Evolutionary conservation across 1,140 invertebrate species (phyloP), one percentile per base, ranked within the genome.

Genomic region (Vollenhovia emeryi): DNA sequence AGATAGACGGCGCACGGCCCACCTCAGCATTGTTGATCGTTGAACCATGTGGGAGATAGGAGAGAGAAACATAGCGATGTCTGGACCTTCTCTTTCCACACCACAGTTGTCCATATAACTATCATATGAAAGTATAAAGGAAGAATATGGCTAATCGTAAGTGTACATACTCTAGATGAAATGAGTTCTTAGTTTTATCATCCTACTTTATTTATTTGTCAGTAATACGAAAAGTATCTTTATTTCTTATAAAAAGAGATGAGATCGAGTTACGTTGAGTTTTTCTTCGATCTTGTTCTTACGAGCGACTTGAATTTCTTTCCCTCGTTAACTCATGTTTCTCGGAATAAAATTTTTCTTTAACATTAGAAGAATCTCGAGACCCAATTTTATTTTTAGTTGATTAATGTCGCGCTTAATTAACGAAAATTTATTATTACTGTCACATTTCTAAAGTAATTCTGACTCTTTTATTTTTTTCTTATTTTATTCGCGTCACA

Each of bases 41-140:
- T 73, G 50, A 73, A 73, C 36, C 50, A 18, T 71, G 50, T 45
- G 50, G 11, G 7, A 55, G 24, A 55, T 30, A 21, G 6, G 13
- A 45, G 11, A 43, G 2, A 79, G 15, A 45, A 24, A 68, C 15
- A 62, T 2, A 21, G 9, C 3, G 9, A 24, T 64, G 8, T 68
- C 48, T 79, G 15, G 7, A 36, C 2, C 27, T 33, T 52, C 30
- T 57, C 30, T 80, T 48, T 43, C 13, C 62, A 24, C 21, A 6
- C 36, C 24, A 40, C 24, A 59, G 2, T 27, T 21, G 13, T 43
- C n/a, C 13, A 9, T 36, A 40, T 7, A 21, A 27, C 1, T 48
- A 30, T 78, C 9, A n/a, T 15, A 64, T 62, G 21, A 48, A 76
- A 76, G 50, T 71, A 27, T 71, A 57, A 82, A 71, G 27, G 24